Evolutionary conservation across 2,797 vertebrate species (phyloP).

Genomic region (Bovichtus diacanthus): DNA sequence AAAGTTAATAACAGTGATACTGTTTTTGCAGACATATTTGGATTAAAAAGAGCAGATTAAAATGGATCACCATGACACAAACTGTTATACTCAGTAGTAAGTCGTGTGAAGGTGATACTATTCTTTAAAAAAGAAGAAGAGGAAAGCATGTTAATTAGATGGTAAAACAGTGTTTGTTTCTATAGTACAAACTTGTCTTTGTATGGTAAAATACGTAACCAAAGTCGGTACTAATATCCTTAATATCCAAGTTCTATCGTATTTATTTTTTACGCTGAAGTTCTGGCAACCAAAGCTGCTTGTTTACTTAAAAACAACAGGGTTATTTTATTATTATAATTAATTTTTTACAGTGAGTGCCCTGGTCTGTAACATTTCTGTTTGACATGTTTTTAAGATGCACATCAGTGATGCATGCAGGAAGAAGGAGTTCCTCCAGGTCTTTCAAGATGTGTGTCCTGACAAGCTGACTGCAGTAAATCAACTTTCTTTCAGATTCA

Average conservation of each 20-base stretch:
- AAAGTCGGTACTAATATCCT: no score
- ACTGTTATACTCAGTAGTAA: neutral
- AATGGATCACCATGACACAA: conserved; percentile 14
- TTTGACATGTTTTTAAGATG: conserved; percentile 39
- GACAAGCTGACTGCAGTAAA: conserved; percentile 22
- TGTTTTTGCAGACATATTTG: conserved; percentile 13
- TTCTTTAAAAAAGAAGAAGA: neutral
- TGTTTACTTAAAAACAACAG: no score
- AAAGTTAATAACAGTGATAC: conserved; percentile 7
- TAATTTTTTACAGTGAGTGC: no score
- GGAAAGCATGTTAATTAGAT: no score
- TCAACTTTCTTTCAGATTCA: conserved; percentile 36
- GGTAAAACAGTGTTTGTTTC: no score
- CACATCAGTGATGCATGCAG: conserved; percentile 38
- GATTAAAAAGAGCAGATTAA: conserved; percentile 10
- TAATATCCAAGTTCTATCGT: no score
- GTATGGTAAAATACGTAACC: no score
- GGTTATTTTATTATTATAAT: no score
- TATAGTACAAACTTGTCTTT: no score
- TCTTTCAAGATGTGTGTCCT: conserved; percentile 47
- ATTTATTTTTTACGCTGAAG: no score
- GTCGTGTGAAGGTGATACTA: neutral
- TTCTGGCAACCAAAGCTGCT: no score
- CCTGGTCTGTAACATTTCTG: conserved; percentile 2
- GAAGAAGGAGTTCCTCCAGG: conserved; percentile 26